A percentile compares a stretch with the other conserved stretches of the same genome.
These are phyloP conservation scores for Hiodon tergisus DNA, from an alignment of 2,113 vertebrate genomes.

Conservation along the genomic window DNA sequence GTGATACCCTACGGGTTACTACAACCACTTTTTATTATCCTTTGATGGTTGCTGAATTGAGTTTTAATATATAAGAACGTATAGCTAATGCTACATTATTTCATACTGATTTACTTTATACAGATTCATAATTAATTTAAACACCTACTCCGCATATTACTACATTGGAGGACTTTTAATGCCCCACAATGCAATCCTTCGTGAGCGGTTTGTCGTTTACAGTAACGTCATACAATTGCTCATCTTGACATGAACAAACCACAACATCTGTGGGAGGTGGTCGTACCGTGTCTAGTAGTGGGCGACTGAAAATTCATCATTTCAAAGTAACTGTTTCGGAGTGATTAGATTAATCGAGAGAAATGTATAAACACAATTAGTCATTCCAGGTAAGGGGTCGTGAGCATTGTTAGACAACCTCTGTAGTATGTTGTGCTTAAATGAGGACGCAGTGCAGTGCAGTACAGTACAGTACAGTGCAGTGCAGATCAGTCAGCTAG, in stretches of 20 bases:
- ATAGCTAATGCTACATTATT: too few relatives aligned
- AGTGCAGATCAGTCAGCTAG: slow-evolving; percentile 23
- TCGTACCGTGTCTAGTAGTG: slow-evolving; percentile 14
- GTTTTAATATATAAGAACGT: too few relatives aligned
- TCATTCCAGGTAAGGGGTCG: slow-evolving; percentile 45
- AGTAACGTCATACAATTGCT: slow-evolving; percentile 48
- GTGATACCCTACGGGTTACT: neutral
- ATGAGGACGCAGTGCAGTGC: slow-evolving; percentile 27
- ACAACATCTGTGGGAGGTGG: slow-evolving; percentile 46
- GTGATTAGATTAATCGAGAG: neutral
- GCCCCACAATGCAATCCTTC: slow-evolving; percentile 34
- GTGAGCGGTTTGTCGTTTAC: slow-evolving; percentile 38
- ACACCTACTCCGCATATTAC: neutral
- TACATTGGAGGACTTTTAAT: neutral
- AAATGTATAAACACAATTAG: slow-evolving; percentile 15
- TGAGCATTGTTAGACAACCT: neutral
- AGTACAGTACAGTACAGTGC: neutral
- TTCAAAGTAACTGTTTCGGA: neutral
- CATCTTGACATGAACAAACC: slow-evolving; percentile 15
- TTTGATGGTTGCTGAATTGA: too few relatives aligned
- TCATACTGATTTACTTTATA: neutral
- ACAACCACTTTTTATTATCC: too few relatives aligned
- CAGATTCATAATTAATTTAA: neutral
- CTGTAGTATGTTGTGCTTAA: slow-evolving; percentile 34
- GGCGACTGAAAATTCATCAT: neutral